A percentile compares a stretch with the other conserved stretches of the same genome.
Evolutionary conservation across 2,797 vertebrate genomes (phyloP).

Genomic region (Poeciliopsis paucimaculata): DNA sequence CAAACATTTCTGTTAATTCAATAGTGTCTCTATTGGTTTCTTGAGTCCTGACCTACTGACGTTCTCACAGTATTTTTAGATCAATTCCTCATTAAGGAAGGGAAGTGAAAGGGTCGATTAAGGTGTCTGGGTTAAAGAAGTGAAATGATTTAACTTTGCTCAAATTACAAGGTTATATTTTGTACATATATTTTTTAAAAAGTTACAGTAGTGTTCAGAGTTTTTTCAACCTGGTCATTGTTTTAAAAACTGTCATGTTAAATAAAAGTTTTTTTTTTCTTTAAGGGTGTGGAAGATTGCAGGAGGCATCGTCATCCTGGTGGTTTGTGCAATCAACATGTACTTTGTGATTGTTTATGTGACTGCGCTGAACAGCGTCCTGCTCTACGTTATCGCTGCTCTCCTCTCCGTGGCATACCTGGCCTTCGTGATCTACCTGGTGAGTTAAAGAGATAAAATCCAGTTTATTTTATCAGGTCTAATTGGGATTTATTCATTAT

Average conservation of each 20-base stretch:
- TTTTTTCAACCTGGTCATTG: background rate
- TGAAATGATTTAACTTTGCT: background rate
- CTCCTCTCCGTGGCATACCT: constrained; percentile 87
- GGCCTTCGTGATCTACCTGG: constrained; percentile 90
- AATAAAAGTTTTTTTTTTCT: background rate
- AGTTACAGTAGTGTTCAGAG: background rate
- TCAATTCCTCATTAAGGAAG: constrained; percentile 7
- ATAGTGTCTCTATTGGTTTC: background rate
- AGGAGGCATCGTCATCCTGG: constrained; percentile 84
- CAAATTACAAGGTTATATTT: background rate
- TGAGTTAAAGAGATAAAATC: constrained; percentile 71
- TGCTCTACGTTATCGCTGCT: constrained; percentile 83
- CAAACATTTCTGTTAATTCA: background rate
- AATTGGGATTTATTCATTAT: background rate
- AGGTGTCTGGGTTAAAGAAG: background rate
- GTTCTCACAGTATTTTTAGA: background rate
- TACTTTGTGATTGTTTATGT: constrained; percentile 94
- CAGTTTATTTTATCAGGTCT: background rate
- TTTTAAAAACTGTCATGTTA: background rate
- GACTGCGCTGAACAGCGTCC: constrained; percentile 77
- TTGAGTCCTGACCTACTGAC: background rate
- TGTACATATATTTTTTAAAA: background rate
- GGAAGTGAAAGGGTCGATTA: constrained; percentile 1
- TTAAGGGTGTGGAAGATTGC: constrained; percentile 87
- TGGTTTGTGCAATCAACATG: constrained; percentile 91